These are phyloP conservation scores for Tiliacea aurago DNA, from an alignment of 2,888 invertebrate genomes.

Conservation along the genomic window DNA sequence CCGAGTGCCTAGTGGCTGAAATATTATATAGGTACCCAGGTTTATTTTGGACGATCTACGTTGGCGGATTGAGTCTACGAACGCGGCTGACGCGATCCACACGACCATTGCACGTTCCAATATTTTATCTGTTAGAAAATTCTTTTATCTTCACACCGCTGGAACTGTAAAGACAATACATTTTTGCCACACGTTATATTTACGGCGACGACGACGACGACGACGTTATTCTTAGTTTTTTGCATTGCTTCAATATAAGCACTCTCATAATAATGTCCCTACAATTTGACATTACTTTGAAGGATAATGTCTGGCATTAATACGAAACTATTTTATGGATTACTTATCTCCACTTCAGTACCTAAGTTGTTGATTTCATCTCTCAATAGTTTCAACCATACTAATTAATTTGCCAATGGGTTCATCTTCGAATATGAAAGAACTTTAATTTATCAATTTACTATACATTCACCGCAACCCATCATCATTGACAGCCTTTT, in stretches of 20 bases:
- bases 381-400: not conserved
- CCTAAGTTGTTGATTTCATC: not conserved
- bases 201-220: not conserved
- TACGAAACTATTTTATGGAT: not conserved
- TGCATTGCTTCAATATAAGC: slow-evolving; percentile 6
- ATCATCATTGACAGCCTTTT: not conserved
- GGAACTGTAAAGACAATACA: slow-evolving; percentile 25
- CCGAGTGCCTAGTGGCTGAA: slow-evolving; percentile 79
- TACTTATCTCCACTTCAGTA: not conserved
- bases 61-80: slow-evolving; percentile 83
- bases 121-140: slow-evolving; percentile 62
- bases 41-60: slow-evolving; percentile 86
- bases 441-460: not conserved
- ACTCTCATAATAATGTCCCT: not conserved
- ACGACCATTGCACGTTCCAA: slow-evolving; percentile 73
- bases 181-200: slow-evolving; percentile 39
- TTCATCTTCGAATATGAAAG: not conserved
- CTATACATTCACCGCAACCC: not conserved
- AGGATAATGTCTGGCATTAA: not conserved
- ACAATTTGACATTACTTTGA: not conserved
- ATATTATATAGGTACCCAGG: slow-evolving; percentile 80
- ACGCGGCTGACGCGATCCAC: slow-evolving; percentile 76
- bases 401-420: not conserved
- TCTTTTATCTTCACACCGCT: slow-evolving; percentile 53
- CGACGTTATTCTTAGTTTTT: slow-evolving; percentile 31